Evolutionary conservation across 1,140 invertebrate species (phyloP), one percentile per base, ranked within the genome.

Genomic region (Lucilia cuprina): DNA sequence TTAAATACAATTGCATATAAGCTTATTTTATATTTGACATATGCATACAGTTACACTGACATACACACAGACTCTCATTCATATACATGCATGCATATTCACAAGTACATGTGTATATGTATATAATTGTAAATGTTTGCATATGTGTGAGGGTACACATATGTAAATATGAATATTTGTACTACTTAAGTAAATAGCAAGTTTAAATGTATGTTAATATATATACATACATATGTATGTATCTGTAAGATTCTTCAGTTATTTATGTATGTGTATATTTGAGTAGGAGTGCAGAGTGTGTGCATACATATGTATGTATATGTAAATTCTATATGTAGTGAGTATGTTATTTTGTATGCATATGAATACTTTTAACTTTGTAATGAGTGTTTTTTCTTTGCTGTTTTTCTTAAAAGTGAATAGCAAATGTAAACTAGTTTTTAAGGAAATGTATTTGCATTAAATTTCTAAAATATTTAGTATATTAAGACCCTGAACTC

Each of bases 141-240:
- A 14, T 80, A 80, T 80, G n/a, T 80, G n/a, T 41, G n/a, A n/a
- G 34, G 8, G 17, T 4, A 35, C 21, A 21, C 35, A 82, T n/a
- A 50, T 5, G 82, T 14, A 70, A 41, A 70, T 70, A 83, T 34
- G 30, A 41, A 49, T 83, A 49, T 21, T 83, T 70, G 65, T 70
- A 21, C 21, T 70, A n/a, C 55, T 70, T 25, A 70, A 25, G n/a
- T n/a, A 70, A 70, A 70, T 70, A 70, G 4, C 12, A 70, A 21
- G 41, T 41, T 7, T 10, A 60, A 1, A 60, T 17, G 2, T 60
- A 17, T 7, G 14, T 60, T n/a, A n/a, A n/a, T n/a, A n/a, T n/a
- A n/a, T n/a, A n/a, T n/a, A n/a, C n/a, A 41, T 60, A 60, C 13
- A 60, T 17, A 60, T 17, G 2, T 60, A 17, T 7, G 14, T 60